Evolutionary conservation across 2,113 vertebrate species (phyloP), one percentile per base, ranked within the genome.

Genomic region (Cercocebus atys): DNA sequence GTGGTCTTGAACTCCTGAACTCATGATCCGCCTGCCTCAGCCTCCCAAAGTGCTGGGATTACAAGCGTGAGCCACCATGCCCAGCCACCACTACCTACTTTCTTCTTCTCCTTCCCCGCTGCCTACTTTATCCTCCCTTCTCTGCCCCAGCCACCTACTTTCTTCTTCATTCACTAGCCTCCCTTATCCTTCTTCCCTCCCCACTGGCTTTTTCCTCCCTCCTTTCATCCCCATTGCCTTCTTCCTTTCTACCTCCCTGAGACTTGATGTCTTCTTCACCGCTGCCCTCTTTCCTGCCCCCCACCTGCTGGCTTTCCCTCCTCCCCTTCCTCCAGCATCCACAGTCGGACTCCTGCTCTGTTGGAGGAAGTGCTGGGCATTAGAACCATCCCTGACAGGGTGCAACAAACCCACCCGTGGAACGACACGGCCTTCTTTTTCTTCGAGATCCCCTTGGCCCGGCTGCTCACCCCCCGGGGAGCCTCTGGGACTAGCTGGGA

Each of bases 401-500:
- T 35, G 78, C 3, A 0, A 8, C 78, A n/a, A 47, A 97, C 98
- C 88, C 95, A 98, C 98, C 98, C 98, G 55, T 98, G 98, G 96
- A 98, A 98, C 2, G 98, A 98, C 88, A 98, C 98, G 2, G 98
- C 98, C 92, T 98, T 98, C 97, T 98, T 98, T 97, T 98, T 98
- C 97, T 98, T 98, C 0, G 97, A 3, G 52, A 97, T 97, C 84
- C 94, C 97, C 66, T 98, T 98, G 95, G 83, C 87, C 5, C 89
- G 90, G 95, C 70, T 96, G 90, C 83, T 80, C 81, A 68, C 95
- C n/a, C 91, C 96, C 85, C 93, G 97, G 18, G 97, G 97, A 96
- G 95, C 90, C 95, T 98, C 97, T 0, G 97, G 94, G 88, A 92
- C 89, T 78, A 98, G 66, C 75, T 97, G 98, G 94, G 96, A 68